Base-by-base conservation (phyloP, 2,113 vertebrate genomes). In the Trichomycterus rosablanca region DNA sequence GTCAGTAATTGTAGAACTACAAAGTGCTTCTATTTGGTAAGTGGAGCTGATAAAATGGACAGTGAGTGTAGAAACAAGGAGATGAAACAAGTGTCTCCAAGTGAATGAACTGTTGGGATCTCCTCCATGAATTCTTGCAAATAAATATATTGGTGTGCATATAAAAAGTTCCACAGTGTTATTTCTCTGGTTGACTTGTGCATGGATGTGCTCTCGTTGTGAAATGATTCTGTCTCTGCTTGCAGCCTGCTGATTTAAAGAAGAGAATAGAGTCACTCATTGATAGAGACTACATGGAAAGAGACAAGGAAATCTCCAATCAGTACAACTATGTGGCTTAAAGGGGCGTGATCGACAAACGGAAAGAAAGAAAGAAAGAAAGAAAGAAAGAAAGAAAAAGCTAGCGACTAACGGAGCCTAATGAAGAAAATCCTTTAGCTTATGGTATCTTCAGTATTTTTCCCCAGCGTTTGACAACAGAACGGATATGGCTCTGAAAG, bases 201-300 rank as follows among this genome's bases (percentile, higher is more conserved):
- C n/a, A n/a, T n/a, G 4, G 11, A 37, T 37, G 34, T 10, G 2
- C 5, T 37, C 46, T 45, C 49, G 34, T 70, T 43, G 42, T n/a
- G 40, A 52, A n/a, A n/a, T n/a, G 3, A 63, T 1, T 46, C 37
- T 24, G 67, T 80, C 74, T 72, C 73, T 71, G 12, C 23, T 85
- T 58, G 37, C 84, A 99, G 96, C 95, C 96, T 84, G 96, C 96
- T 87, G 96, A 99, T 84, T 85, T 99, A 77, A 99, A 99, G 90
- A 99, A 99, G 87, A 97, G 96, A 90, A 98, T 99, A 93, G 95
- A 99, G 88, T 98, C 95, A 63, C 91, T 99, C 80, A 99, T 99
- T 83, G 96, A 99, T 88, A 89, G 96, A 74, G 94, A 99, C 88
- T 99, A 98, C 85, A 99, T 99, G 95, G 96, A 99, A 85, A 90